Base-by-base conservation (phyloP, 1,140 invertebrate species). In the Scylla paramamosain region DNA sequence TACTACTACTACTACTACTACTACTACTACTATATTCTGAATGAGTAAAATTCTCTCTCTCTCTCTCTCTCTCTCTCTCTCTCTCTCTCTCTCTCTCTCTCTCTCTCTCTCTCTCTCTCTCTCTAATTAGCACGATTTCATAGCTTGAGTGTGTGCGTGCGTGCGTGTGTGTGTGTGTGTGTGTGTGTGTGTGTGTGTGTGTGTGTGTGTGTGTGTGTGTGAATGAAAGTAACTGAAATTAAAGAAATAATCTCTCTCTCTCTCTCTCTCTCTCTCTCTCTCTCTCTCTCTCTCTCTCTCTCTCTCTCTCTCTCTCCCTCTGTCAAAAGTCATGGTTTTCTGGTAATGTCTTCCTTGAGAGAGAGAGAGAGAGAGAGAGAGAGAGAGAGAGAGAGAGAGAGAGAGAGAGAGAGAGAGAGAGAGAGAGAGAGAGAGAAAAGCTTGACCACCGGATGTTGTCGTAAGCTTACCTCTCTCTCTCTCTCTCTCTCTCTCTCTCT, bases 201-300 rank as follows among this genome's bases (percentile, higher is more conserved):
- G 39, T 39, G 39, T 39, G 39, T 39, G 39, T 39, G 39, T 39
- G 86, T 20, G 7, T n/a, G 32, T 32, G 28, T 82, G 20, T 25
- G 20, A 28, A 25, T 82, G n/a, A 25, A 89, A 45, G 87, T 31
- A 10, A 7, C 32, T n/a, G 10, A 39, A 6, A n/a, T 45, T 31
- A 45, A 32, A n/a, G 28, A 25, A 89, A 31, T 14, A 45, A 20
- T 8, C 14, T 32, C 29, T 32, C 87, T 89, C 87, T 89, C 87
- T 89, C 45, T 46, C 39, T 45, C 16, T 52, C 28, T 29, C 39
- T 91, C 46, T 45, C 48, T 67, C 90, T 67, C 90, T 67, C 52
- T 52, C 48, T 29, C 90, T 67, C 90, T 92, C 90, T 67, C 90
- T 67, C 90, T 52, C 90, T 52, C 90, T 31, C 48, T 12, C 46